Base-by-base conservation (phyloP, 2,113 vertebrate genomes). In the Girardinichthys multiradiatus region DNA sequence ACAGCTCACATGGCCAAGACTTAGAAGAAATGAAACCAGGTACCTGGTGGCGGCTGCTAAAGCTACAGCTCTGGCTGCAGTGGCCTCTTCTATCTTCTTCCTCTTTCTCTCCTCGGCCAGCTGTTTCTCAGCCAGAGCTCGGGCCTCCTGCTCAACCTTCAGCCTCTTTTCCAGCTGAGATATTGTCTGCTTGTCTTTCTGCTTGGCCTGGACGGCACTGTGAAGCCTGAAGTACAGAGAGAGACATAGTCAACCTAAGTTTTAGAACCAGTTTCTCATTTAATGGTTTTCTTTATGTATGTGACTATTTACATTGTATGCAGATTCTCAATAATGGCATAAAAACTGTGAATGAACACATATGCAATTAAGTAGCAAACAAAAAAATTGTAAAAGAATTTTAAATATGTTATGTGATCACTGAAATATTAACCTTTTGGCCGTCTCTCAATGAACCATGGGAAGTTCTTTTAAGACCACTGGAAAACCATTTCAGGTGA, bases 171-270 rank as follows among this genome's bases (percentile, higher is more conserved):
- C 98, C 92, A 99, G 91, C 93, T 97, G 97, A 83, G 95, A 96
- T 92, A 99, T 97, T 64, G 92, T 98, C 88, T 99, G 98, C 86
- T 99, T 99, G 83, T 99, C 98, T 91, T 99, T 99, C 77, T 99
- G 98, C 86, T 99, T 99, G 94, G 97, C 96, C 84, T 99, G 98
- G 63, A 99, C 95, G 48, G 97, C 95, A 65, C 95, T 97, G 92
- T 99, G 97, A 86, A 99, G 95, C 91, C 98, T 99, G 3, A 28
- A 35, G 39, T 0, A 27, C n/a, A n/a, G 24, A 62, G 21, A 62
- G 21, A 59, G 35, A 65, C 24, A 68, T 0, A 26, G 13, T 75
- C 67, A 70, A 7, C 24, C 19, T 13, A 30, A 27, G 24, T 6
- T 14, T 63, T 24, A n/a, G 19, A 27, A n/a, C n/a, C n/a, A n/a